Evolutionary conservation across 35 echinoderm and acorn worm species (phyloP), one percentile per base, ranked within the genome.

Genomic region (Apostichopus parvimensis): DNA sequence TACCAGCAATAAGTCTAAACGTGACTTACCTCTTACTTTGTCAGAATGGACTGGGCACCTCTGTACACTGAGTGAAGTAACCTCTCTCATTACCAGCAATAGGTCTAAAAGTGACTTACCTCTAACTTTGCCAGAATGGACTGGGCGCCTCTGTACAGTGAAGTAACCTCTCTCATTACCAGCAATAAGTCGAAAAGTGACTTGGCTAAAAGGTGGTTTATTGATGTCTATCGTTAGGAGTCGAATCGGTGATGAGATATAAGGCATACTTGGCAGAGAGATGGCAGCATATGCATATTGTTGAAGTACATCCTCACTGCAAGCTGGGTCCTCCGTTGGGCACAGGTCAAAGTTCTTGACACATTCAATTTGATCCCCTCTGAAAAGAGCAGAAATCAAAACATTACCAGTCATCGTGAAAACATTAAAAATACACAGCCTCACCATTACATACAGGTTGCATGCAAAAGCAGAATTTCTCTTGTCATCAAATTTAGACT

Each of bases 321-420:
- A 91, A 78, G 24, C 89, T 2, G 0, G 9, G 75, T 77, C 72
- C 13, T 26, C 14, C 3, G 18, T 15, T 79, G 73, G 73, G 53
- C 89, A 91, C 14, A 53, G 64, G 26, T 77, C 61, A 23, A 10
- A 57, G 52, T 57, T 15, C 20, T 79, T 91, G 9, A 78, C 73
- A 59, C 89, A 91, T 34, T 77, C 89, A 55, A 34, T 45, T 59
- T 91, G 54, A 59, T 91, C 79, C 4, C 89, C 89, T 52, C 89
- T 91, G 89, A 61, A 61, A 61, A 61, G 12, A 12, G 58, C 7
- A 9, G 58, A 61, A 9, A 61, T 9, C 12, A 61, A 61, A 61
- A 61, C 7, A 0, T 61, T 61, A 5, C 8, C 58, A 61, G 58
- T 61, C 58, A 61, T 12, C 12, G 58, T 45, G 34, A 45, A 45